These are phyloP conservation scores for Thaumatotibia leucotreta DNA, from an alignment of 1,140 invertebrate genomes.

Conservation along the genomic window DNA sequence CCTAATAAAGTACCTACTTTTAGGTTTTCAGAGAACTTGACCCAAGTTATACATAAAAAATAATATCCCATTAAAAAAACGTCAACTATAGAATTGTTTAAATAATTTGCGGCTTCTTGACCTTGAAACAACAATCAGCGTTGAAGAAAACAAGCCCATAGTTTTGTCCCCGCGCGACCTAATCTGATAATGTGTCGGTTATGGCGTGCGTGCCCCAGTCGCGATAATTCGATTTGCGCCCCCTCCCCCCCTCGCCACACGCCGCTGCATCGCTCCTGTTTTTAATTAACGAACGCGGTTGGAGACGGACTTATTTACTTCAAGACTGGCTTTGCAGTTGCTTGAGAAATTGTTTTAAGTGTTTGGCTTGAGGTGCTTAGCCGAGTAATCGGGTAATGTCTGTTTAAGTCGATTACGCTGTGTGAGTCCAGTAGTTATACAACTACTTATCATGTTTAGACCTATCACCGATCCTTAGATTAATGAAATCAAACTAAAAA, in stretches of 20 bases:
- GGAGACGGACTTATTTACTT: constrained; percentile 9
- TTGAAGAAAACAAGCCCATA: constrained; percentile 22
- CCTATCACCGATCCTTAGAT: too few relatives aligned
- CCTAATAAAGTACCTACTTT: too few relatives aligned
- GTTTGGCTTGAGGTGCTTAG: too few relatives aligned
- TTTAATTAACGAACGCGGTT: constrained; percentile 52
- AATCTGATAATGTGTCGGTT: constrained; percentile 67
- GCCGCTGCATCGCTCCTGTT: constrained; percentile 49
- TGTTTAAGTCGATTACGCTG: too few relatives aligned
- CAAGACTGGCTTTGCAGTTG: background rate
- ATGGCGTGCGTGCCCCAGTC: constrained; percentile 48
- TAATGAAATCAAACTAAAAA: too few relatives aligned
- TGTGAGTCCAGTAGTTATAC: too few relatives aligned
- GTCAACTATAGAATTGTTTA: background rate
- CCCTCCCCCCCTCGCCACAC: constrained; percentile 42
- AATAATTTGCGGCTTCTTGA: too few relatives aligned
- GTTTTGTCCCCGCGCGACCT: constrained; percentile 32
- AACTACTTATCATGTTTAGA: too few relatives aligned
- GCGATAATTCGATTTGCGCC: constrained; percentile 58
- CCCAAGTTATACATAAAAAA: too few relatives aligned
- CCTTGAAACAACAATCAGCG: constrained; percentile 33
- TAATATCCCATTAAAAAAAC: too few relatives aligned
- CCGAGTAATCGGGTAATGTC: too few relatives aligned
- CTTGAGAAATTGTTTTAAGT: background rate
- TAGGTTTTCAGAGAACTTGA: too few relatives aligned